Evolutionary conservation across 1,140 invertebrate genomes (phyloP), one percentile per base, ranked within the genome.

Genomic region (Himalopsyche phryganea): DNA sequence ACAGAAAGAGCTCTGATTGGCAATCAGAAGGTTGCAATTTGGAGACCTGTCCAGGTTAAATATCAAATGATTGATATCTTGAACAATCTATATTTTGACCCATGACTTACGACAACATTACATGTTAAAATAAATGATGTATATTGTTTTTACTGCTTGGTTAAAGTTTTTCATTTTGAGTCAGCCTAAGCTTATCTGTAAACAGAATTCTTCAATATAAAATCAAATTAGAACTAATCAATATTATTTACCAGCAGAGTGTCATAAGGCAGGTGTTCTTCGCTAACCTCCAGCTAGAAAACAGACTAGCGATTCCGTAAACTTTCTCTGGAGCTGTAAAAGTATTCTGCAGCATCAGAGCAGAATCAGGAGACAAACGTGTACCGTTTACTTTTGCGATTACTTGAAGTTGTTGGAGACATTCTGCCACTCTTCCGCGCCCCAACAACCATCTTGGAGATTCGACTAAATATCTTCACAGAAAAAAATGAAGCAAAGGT

Each of bases 391-490:
- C 69, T 71, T 80, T 80, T 36, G 85, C 86, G 66, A 89, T 86
- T 54, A 69, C 77, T 36, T 76, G 71, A 13, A 88, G 66, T 58
- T 80, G 76, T 45, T 79, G 71, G 13, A 85, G 68, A 60, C 84
- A 83, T 60, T 82, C 75, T 40, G 81, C 66, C 35, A 72, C 71
- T 57, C 80, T 78, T 7, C 81, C 82, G 63, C 80, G 77, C 47
- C 80, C 80, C 59, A 84, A 80, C 44, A 86, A 70, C 87, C 87
- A 89, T 56, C 85, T 71, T 3, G 82, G 81, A 18, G 82, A 84
- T 73, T 84, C 82, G 52, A 83, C 79, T 55, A 81, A 71, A 59
- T 75, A 80, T 71, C 81, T 83, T 56, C 13, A 52, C 41, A 35
- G 6, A 35, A 35, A 35, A 35, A 35, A 35, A 35, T 7, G n/a